phyloP scores from a whole-genome alignment of 2,113 vertebrate species.

The Mobula birostris region DNA sequence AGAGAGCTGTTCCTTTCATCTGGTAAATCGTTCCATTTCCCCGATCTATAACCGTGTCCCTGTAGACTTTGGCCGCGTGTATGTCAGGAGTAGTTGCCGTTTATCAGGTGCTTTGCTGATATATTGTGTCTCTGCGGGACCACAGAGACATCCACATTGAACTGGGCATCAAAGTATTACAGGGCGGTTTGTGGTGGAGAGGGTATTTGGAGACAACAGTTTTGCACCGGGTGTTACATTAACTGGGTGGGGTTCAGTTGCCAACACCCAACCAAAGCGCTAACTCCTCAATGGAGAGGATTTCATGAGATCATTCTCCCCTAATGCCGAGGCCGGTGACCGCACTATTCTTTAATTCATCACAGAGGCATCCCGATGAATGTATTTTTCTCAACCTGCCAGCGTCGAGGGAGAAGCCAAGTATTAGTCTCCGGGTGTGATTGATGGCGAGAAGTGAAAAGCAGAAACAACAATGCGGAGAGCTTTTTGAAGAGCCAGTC shows the following conservation, averaged over 20 bases:
- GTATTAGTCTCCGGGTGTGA: constrained; percentile 43
- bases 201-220: no score
- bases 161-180: background rate
- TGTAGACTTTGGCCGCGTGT: background rate
- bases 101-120: background rate
- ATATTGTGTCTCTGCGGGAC: background rate
- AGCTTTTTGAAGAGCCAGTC: background rate
- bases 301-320: background rate
- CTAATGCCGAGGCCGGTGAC: background rate
- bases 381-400: background rate
- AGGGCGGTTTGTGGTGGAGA: background rate
- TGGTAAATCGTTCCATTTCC: background rate
- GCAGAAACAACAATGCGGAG: constrained; percentile 40
- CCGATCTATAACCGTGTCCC: background rate
- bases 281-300: background rate
- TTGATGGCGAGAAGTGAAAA: constrained; percentile 40
- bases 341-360: background rate
- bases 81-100: background rate
- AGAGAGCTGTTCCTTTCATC: background rate
- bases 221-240: background rate
- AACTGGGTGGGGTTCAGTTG: background rate
- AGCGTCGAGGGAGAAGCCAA: constrained; percentile 41
- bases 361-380: background rate
- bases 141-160: background rate
- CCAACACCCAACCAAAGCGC: background rate